Evolutionary conservation across 2,888 invertebrate species (phyloP).

Genomic region (Chironomus riparius): DNA sequence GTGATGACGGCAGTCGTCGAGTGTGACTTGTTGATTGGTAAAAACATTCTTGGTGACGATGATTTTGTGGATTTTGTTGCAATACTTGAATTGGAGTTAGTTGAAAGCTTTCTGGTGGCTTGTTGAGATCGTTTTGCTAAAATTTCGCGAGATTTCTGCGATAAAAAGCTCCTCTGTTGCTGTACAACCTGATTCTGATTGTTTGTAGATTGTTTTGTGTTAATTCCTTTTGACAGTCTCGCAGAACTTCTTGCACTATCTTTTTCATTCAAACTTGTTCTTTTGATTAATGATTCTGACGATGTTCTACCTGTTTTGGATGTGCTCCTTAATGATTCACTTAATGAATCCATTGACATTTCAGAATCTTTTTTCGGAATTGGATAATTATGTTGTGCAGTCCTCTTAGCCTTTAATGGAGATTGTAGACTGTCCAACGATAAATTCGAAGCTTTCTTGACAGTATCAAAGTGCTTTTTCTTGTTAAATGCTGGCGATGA

Average conservation of each 20-base stretch:
- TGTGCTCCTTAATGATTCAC: conserved; percentile 42
- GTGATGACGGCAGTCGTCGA: conserved; percentile 1
- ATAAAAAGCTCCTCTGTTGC: conserved; percentile 39
- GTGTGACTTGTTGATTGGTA: conserved; percentile 14
- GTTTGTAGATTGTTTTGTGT: conserved; percentile 28
- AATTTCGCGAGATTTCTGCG: conserved; percentile 42
- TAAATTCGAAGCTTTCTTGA: conserved; percentile 33
- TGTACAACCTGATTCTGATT: conserved; percentile 7
- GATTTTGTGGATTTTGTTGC: conserved; percentile 19
- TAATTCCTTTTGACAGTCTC: not conserved
- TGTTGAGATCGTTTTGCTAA: conserved; percentile 33
- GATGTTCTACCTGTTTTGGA: conserved; percentile 41
- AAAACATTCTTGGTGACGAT: not conserved
- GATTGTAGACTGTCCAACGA: conserved; percentile 40
- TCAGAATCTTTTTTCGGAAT: conserved; percentile 33
- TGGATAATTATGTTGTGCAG: no score
- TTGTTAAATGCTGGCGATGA: conserved; percentile 36
- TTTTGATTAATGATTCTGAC: conserved; percentile 37
- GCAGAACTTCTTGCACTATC: not conserved
- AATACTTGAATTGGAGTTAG: conserved; percentile 10
- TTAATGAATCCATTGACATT: conserved; percentile 38
- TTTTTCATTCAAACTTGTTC: not conserved
- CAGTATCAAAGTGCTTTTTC: conserved; percentile 29
- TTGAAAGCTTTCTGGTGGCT: conserved; percentile 37
- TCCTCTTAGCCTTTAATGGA: conserved; percentile 32